These are phyloP conservation scores for Malacosoma neustria DNA, from an alignment of 2,888 invertebrate genomes.

Conservation along the genomic window DNA sequence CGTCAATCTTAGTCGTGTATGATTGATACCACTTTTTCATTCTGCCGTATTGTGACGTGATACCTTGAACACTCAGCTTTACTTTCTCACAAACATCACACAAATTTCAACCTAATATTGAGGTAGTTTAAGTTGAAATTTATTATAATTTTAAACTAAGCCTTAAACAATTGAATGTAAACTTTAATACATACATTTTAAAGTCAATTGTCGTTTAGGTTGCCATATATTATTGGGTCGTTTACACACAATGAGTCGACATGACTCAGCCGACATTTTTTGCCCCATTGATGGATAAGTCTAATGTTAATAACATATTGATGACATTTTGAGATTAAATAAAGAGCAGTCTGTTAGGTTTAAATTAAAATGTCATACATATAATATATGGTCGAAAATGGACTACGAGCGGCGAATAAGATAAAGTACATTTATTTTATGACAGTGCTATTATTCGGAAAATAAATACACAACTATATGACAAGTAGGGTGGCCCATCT, in stretches of 20 bases:
- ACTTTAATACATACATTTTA: constrained; percentile 5
- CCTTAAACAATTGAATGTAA: neutral
- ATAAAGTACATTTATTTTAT: too few species aligned
- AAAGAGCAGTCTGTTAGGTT: neutral
- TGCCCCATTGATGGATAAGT: constrained; percentile 42
- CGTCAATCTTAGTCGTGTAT: constrained; percentile 59
- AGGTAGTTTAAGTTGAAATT: neutral
- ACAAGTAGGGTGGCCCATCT: too few species aligned
- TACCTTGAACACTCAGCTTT: constrained; percentile 37
- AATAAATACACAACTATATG: too few species aligned
- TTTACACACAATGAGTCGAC: constrained; percentile 56
- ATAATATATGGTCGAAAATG: too few species aligned
- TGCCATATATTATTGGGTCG: constrained; percentile 30
- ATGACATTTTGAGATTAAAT: constrained; percentile 16
- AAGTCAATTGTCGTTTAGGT: constrained; percentile 18
- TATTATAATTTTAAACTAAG: neutral
- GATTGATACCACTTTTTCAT: constrained; percentile 66
- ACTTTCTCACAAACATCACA: constrained; percentile 9
- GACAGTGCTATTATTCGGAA: too few species aligned
- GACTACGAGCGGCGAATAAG: too few species aligned
- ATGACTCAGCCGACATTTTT: constrained; percentile 36
- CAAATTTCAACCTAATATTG: constrained; percentile 7
- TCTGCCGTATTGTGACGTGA: constrained; percentile 30
- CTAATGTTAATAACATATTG: constrained; percentile 42
- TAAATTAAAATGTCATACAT: too few species aligned